Conservation (phyloP, 2,113 vertebrate genomes). For the Thamnaconus septentrionalis region DNA sequence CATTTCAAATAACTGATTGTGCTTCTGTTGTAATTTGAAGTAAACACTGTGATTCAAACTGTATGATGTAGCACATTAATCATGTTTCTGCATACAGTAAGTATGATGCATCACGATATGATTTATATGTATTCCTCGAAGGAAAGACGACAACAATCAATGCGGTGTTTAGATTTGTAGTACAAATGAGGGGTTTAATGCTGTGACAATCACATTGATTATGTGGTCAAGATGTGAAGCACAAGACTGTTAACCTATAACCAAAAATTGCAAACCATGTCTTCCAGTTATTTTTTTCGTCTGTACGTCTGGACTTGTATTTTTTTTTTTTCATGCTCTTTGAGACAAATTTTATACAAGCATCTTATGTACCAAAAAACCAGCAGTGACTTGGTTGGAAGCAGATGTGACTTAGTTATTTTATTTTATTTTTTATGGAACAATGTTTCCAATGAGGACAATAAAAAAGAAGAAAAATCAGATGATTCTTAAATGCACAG, state of each 20-base stretch:
- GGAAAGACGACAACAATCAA: slow-evolving; percentile 13
- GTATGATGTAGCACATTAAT: not conserved
- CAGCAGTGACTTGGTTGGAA: slow-evolving; percentile 29
- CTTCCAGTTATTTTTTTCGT: slow-evolving; percentile 44
- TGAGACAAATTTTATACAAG: slow-evolving; percentile 54
- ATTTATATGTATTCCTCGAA: slow-evolving; percentile 12
- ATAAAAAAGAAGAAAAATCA: slow-evolving; percentile 34
- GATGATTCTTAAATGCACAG: slow-evolving; percentile 39
- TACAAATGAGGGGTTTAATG: slow-evolving; percentile 16
- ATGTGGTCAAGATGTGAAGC: slow-evolving; percentile 23
- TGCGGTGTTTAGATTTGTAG: not conserved
- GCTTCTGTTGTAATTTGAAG: slow-evolving; percentile 7
- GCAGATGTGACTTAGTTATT: slow-evolving; percentile 3
- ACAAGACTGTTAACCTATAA: slow-evolving; percentile 31
- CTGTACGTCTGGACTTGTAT: slow-evolving; percentile 43
- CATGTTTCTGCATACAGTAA: not conserved
- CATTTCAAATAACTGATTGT: slow-evolving; percentile 13
- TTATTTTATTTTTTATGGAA: slow-evolving; percentile 30
- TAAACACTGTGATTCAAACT: slow-evolving; percentile 11
- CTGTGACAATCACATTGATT: not conserved
- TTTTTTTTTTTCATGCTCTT: slow-evolving; percentile 15
- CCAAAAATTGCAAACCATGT: slow-evolving; percentile 18
- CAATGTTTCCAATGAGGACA: slow-evolving; percentile 45
- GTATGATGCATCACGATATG: slow-evolving; percentile 21
- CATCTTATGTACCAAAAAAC: slow-evolving; percentile 31